phyloP scores from a whole-genome alignment of 2,888 invertebrate genomes.

The Odontomyia ornata region DNA sequence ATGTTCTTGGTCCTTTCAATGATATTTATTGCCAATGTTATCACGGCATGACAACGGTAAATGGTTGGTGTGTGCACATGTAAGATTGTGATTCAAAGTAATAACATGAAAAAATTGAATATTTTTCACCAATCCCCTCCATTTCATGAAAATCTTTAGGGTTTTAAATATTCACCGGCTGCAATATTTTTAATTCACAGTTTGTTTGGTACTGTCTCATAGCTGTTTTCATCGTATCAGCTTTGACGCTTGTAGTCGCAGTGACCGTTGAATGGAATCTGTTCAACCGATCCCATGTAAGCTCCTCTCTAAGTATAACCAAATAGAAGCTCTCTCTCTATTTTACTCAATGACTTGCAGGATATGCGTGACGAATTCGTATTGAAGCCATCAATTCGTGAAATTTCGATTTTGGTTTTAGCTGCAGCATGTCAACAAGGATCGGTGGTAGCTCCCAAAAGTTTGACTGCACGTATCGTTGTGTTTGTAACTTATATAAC shows the following conservation, averaged over 20 bases:
- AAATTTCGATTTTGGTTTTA: constrained; percentile 68
- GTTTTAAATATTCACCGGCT: too few relatives aligned
- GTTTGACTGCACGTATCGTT: constrained; percentile 67
- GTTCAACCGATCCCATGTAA: neutral
- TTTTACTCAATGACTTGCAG: constrained; percentile 12
- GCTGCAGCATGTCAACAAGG: constrained; percentile 75
- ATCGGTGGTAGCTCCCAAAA: constrained; percentile 52
- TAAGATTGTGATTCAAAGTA: too few relatives aligned
- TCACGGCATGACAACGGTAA: too few relatives aligned
- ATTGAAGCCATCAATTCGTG: constrained; percentile 64
- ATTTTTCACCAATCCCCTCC: too few relatives aligned
- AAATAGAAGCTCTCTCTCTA: neutral
- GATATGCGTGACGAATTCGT: constrained; percentile 23
- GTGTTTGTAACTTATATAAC: constrained; percentile 71
- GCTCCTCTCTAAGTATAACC: neutral
- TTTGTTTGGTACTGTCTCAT: constrained; percentile 53
- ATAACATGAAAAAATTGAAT: too few relatives aligned
- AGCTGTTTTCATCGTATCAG: constrained; percentile 51
- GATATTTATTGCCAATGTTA: too few relatives aligned
- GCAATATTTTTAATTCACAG: too few relatives aligned
- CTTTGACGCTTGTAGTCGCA: constrained; percentile 60
- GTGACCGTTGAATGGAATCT: constrained; percentile 65
- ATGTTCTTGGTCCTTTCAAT: too few relatives aligned
- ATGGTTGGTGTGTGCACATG: too few relatives aligned
- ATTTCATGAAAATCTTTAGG: too few relatives aligned